A percentile compares a stretch with the other conserved stretches of the same genome.
These are phyloP conservation scores for Alethe diademata DNA, from an alignment of 2,113 vertebrate species.

Conservation along the genomic window DNA sequence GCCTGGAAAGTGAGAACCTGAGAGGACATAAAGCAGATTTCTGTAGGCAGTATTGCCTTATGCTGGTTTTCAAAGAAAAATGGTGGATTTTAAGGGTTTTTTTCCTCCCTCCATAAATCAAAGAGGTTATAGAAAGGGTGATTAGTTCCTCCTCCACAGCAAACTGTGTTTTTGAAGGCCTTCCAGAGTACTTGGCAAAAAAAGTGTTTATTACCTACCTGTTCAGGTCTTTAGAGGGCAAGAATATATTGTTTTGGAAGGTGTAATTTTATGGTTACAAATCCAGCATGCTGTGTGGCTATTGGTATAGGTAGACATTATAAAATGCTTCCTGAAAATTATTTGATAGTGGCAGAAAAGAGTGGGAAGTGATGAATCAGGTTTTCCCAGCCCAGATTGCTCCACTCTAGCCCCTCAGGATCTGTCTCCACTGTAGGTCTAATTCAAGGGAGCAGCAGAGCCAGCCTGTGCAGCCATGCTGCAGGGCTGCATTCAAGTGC, in stretches of 20 bases:
- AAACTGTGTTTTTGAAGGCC: not conserved
- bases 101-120: not conserved
- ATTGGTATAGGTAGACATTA: not conserved
- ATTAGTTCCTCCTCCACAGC: not conserved
- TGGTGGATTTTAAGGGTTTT: not conserved
- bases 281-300: not conserved
- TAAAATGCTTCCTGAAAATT: not conserved
- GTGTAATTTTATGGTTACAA: not conserved
- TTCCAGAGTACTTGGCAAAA: not conserved
- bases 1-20: not conserved
- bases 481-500: not conserved
- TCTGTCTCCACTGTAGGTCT: not conserved
- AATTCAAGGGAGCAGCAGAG: not conserved
- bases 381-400: not conserved
- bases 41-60: not conserved
- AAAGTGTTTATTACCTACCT: not conserved
- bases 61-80: not conserved
- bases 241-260: not conserved
- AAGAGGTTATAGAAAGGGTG: not conserved
- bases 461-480: fast-evolving
- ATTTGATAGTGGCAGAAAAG: not conserved
- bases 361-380: not conserved
- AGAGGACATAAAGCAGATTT: not conserved
- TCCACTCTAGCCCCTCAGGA: not conserved
- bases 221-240: not conserved